These are phyloP conservation scores for Pammene fasciana DNA, from an alignment of 2,888 invertebrate genomes.

Conservation along the genomic window DNA sequence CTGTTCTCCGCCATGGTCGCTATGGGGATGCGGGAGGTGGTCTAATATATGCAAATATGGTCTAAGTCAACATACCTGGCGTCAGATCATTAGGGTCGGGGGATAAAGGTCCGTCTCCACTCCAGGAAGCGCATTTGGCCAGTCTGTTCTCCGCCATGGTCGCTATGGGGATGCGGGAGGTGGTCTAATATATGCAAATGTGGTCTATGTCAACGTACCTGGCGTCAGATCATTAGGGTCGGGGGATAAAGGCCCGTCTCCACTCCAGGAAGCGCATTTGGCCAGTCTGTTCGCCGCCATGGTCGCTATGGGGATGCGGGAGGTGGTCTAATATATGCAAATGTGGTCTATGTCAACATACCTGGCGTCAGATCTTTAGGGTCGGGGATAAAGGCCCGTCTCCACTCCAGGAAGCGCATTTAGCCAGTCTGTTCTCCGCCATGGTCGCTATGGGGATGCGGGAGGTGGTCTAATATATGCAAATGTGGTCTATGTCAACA, in stretches of 20 bases:
- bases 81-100: conserved; percentile 78
- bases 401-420: conserved; percentile 88
- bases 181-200: too few relatives aligned
- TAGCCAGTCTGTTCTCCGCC: conserved; percentile 82
- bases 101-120: conserved; percentile 74
- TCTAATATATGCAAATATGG: too few relatives aligned
- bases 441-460: conserved; percentile 69
- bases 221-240: conserved; percentile 81
- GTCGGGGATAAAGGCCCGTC: conserved; percentile 69
- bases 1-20: conserved; percentile 70
- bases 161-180: conserved; percentile 73
- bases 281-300: conserved; percentile 80
- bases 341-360: conserved; percentile 50
- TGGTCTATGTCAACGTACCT: conserved; percentile 61
- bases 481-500: conserved; percentile 33
- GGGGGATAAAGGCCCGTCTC: conserved; percentile 68
- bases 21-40: conserved; percentile 71
- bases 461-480: conserved; percentile 61
- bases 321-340: too few relatives aligned
- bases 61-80: conserved; percentile 69
- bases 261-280: conserved; percentile 89
- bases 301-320: conserved; percentile 71
- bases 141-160: conserved; percentile 74
- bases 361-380: conserved; percentile 83
- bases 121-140: conserved; percentile 89